Evolutionary conservation across 2,888 invertebrate species (phyloP).

Genomic region (Pammene fasciana): DNA sequence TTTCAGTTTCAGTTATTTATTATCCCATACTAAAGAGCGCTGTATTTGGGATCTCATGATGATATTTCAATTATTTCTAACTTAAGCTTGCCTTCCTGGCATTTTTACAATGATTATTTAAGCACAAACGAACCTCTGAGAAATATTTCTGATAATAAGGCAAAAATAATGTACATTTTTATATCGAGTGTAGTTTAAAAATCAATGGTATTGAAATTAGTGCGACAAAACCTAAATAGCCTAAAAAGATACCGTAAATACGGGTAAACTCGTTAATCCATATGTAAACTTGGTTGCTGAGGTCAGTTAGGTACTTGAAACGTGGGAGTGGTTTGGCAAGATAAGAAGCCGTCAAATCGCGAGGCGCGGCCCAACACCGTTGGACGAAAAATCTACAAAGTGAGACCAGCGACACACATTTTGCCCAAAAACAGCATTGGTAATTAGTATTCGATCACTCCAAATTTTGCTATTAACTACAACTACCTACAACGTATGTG

Average conservation of each 20-base stretch:
- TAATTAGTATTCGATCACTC: slow-evolving; percentile 9
- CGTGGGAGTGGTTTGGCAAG: slow-evolving; percentile 54
- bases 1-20: no score
- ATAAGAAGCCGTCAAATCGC: slow-evolving; percentile 63
- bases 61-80: no score
- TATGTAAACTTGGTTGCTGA: slow-evolving; percentile 49
- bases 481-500: background rate
- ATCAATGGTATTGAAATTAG: background rate
- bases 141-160: background rate
- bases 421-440: slow-evolving; percentile 43
- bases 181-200: background rate
- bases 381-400: slow-evolving; percentile 49
- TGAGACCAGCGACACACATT: slow-evolving; percentile 55
- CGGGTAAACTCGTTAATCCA: slow-evolving; percentile 44
- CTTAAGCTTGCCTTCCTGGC: no score
- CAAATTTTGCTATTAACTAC: background rate
- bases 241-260: slow-evolving; percentile 28
- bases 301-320: slow-evolving; percentile 55
- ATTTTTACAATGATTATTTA: no score
- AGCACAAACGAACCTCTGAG: no score
- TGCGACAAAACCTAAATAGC: slow-evolving; percentile 9
- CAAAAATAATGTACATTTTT: background rate
- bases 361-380: slow-evolving; percentile 53
- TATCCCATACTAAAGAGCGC: no score
- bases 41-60: no score